Conservation (phyloP, 2,888 invertebrate genomes). For the Acanthosoma haemorrhoidale region DNA sequence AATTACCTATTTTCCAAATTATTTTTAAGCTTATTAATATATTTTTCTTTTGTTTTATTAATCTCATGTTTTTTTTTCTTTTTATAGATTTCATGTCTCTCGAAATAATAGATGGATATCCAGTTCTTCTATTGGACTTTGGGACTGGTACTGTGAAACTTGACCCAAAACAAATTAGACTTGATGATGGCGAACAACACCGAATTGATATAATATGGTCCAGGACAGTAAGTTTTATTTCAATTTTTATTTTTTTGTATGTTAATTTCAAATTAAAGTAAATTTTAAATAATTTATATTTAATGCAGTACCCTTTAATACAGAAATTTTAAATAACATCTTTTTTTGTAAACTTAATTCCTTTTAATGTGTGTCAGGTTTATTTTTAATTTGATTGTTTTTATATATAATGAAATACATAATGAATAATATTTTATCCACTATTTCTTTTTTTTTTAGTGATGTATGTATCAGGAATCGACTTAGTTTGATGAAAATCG, state of each 20-base stretch:
- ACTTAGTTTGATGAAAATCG: no score
- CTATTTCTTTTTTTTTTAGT: no score
- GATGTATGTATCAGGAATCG: no score
- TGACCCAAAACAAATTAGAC: constrained; percentile 62
- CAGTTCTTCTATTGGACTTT: constrained; percentile 77
- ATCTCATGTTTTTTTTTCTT: constrained; percentile 31
- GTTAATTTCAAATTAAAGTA: no score
- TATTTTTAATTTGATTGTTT: no score
- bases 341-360: no score
- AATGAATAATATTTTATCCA: no score
- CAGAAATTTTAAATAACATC: no score
- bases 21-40: background rate
- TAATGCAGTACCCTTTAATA: no score
- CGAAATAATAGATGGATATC: constrained; percentile 77
- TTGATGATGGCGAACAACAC: constrained; percentile 82
- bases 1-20: background rate
- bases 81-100: constrained; percentile 80
- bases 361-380: no score
- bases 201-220: constrained; percentile 71
- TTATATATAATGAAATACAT: no score
- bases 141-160: constrained; percentile 74
- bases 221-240: constrained; percentile 45
- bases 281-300: no score
- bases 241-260: constrained; percentile 28
- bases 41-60: background rate